Evolutionary conservation across 1,140 invertebrate species (phyloP).

Genomic region (Anagrus nilaparvatae): DNA sequence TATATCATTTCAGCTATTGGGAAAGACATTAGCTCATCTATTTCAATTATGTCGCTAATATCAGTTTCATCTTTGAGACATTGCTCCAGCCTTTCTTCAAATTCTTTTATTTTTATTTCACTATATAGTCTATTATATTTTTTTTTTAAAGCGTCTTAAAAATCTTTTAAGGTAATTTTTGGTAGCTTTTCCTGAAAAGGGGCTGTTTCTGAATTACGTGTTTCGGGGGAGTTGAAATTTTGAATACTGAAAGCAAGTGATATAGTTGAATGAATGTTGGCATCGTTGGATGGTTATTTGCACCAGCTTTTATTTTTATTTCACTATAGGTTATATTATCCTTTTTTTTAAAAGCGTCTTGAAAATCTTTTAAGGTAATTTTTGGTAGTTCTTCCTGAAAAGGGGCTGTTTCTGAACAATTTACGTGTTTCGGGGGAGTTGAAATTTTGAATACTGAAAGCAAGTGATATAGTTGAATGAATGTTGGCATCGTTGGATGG

Average conservation of each 20-base stretch:
- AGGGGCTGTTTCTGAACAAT: slow-evolving; percentile 13
- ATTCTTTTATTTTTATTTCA: slow-evolving; percentile 5
- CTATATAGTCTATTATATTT: background rate
- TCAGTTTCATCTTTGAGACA: slow-evolving; percentile 17
- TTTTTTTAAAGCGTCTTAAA: slow-evolving; percentile 2
- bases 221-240: slow-evolving; percentile 15
- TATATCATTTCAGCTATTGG: too few species aligned
- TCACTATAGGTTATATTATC: background rate
- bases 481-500: slow-evolving; percentile 17
- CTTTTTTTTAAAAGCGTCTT: background rate
- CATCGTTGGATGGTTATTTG: slow-evolving; percentile 16
- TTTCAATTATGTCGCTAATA: slow-evolving; percentile 8
- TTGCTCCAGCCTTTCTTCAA: slow-evolving; percentile 9
- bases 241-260: slow-evolving; percentile 17
- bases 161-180: slow-evolving; percentile 8
- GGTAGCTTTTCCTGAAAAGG: background rate
- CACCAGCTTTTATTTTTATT: too few species aligned
- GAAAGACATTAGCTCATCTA: slow-evolving; percentile 13
- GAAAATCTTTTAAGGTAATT: slow-evolving; percentile 8
- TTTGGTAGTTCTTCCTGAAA: background rate
- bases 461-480: slow-evolving; percentile 20
- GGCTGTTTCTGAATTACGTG: slow-evolving; percentile 14
- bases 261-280: slow-evolving; percentile 20
- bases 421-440: slow-evolving; percentile 16
- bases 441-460: slow-evolving; percentile 16